A percentile compares a stretch with the other conserved stretches of the same genome.
Evolutionary conservation across 1,140 invertebrate genomes (phyloP).

Genomic region (Oreohelix idahoensis): DNA sequence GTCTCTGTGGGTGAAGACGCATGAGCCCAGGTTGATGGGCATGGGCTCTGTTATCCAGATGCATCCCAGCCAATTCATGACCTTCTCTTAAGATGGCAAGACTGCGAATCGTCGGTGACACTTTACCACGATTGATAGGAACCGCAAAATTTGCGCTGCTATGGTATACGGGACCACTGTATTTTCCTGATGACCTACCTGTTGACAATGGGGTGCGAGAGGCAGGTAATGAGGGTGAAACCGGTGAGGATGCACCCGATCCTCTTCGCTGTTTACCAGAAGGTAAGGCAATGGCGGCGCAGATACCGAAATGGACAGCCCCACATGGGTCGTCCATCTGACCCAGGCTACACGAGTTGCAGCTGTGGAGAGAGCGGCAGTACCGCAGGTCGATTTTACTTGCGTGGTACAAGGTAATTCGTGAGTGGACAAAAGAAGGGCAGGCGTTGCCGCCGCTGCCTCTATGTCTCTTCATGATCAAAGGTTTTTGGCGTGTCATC

Average conservation of each 20-base stretch:
- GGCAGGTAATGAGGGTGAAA: constrained; percentile 44
- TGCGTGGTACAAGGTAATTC: constrained; percentile 70
- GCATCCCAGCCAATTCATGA: constrained; percentile 20
- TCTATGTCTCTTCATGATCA: background rate
- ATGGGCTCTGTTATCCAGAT: background rate
- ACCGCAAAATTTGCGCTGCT: constrained; percentile 4
- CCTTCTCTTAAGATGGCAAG: constrained; percentile 35
- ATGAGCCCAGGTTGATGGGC: constrained; percentile 9
- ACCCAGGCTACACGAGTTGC: constrained; percentile 66
- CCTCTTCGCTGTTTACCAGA: constrained; percentile 64
- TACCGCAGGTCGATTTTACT: constrained; percentile 73
- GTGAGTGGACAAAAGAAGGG: constrained; percentile 60
- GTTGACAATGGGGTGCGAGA: constrained; percentile 37
- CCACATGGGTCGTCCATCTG: constrained; percentile 67
- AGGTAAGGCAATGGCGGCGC: constrained; percentile 73
- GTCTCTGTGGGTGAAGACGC: constrained; percentile 27
- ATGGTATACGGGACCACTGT: background rate
- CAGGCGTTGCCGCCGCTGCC: constrained; percentile 39
- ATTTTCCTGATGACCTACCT: background rate
- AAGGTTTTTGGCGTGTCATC: constrained; percentile 10
- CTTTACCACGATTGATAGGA: background rate
- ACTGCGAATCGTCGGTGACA: constrained; percentile 19
- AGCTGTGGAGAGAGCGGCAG: constrained; percentile 75
- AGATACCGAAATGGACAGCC: constrained; percentile 78
- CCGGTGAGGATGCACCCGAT: constrained; percentile 32